Percentiles rank a stretch among this genome's conserved stretches.
phyloP scores from a whole-genome alignment of 2,113 vertebrate species.

The Sceloporus tristichus region DNA sequence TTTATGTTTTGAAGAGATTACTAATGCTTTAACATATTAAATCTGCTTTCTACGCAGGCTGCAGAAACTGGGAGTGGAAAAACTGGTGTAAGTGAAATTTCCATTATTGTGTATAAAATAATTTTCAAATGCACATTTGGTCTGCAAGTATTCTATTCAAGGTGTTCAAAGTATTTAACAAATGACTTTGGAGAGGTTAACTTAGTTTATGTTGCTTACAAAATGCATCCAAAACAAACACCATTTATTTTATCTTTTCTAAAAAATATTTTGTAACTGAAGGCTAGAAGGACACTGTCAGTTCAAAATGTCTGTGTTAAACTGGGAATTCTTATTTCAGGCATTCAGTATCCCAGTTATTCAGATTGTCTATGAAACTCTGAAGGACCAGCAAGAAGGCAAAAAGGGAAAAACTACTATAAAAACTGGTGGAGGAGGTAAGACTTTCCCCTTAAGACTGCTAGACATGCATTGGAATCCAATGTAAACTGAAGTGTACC shows the following conservation, averaged over 20 bases:
- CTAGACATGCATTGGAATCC: not conserved
- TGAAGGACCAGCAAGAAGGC: conserved; percentile 96
- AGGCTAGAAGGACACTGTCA: not conserved
- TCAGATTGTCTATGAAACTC: conserved; percentile 97
- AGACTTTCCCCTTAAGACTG: not conserved
- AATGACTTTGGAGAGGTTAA: not conserved
- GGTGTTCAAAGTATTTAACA: not conserved
- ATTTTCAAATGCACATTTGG: not conserved
- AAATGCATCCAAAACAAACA: not conserved
- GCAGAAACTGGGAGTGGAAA: conserved; percentile 98
- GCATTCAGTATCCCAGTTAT: conserved; percentile 98
- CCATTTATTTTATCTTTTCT: not conserved
- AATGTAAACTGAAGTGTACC: not conserved
- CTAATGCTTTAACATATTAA: not conserved
- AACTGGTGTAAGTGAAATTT: conserved; percentile 91
- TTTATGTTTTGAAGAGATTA: not conserved
- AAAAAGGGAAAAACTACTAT: conserved; percentile 91
- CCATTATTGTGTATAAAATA: not conserved
- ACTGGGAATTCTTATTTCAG: conserved; percentile 69
- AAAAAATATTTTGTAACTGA: not conserved
- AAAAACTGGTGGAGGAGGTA: conserved; percentile 92
- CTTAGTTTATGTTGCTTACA: not conserved
- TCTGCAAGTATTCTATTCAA: not conserved
- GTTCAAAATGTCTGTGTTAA: conserved; percentile 8
- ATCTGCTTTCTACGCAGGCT: conserved; percentile 79